Evolutionary conservation across 1,140 invertebrate species (phyloP).

Genomic region (Hirudo medicinalis): DNA sequence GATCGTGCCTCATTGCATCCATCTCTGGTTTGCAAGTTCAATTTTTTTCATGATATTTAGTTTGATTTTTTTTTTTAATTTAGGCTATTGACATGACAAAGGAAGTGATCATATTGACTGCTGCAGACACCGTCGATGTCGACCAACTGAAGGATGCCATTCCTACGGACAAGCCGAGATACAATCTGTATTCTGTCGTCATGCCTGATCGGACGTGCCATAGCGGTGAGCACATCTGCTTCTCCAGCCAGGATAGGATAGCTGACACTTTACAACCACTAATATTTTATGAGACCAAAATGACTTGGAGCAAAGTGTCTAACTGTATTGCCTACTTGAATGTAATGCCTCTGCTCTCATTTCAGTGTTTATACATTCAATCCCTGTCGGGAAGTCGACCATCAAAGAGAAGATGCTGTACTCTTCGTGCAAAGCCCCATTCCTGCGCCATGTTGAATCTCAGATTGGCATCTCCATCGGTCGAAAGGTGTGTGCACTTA

Average conservation of each 20-base stretch:
- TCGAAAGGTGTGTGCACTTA: not conserved
- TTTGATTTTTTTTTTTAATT: not conserved
- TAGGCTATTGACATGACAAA: conserved; percentile 4
- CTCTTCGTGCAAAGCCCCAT: not conserved
- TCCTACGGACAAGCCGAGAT: conserved; percentile 1
- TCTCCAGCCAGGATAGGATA: too few species aligned
- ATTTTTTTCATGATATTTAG: not conserved
- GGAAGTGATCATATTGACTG: not conserved
- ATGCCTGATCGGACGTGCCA: too few species aligned
- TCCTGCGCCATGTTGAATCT: not conserved
- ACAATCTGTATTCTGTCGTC: not conserved
- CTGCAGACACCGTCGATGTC: not conserved
- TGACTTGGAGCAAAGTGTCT: too few species aligned
- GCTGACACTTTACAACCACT: too few species aligned
- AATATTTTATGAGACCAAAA: too few species aligned
- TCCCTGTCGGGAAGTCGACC: conserved; percentile 2
- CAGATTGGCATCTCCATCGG: not conserved
- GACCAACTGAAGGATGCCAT: not conserved
- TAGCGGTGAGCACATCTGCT: too few species aligned
- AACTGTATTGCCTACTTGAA: too few species aligned
- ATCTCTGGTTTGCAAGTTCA: too few species aligned
- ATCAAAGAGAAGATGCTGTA: conserved; percentile 12
- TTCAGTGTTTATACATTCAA: not conserved
- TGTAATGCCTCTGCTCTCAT: too few species aligned
- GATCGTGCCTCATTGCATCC: too few species aligned